Evolutionary conservation across 2,113 vertebrate species (phyloP).

Genomic region (Perca fluviatilis): DNA sequence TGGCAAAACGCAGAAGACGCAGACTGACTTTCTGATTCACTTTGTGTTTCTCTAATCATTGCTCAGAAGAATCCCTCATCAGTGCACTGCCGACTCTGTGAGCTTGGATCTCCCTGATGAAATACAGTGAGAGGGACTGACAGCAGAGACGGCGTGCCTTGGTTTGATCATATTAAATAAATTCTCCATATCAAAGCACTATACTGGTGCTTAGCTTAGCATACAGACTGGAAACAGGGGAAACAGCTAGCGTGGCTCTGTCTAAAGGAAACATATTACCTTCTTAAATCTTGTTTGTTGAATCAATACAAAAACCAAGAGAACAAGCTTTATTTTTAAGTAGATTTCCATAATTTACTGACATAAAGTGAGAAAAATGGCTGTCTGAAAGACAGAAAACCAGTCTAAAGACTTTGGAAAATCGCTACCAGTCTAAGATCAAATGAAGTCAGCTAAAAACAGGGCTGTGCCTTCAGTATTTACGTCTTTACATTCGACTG

Average conservation of each 20-base stretch:
- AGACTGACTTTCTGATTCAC: conserved; percentile 23
- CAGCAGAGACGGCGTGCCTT: not conserved
- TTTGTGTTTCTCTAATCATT: conserved; percentile 45
- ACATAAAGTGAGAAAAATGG: conserved; percentile 13
- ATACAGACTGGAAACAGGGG: not conserved
- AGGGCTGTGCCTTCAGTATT: not conserved
- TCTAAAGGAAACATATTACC: not conserved
- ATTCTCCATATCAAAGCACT: not conserved
- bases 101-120: not conserved
- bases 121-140: conserved; percentile 8
- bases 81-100: not conserved
- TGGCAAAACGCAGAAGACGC: conserved; percentile 11
- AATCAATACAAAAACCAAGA: not conserved
- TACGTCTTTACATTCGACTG: not conserved
- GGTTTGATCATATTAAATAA: conserved; percentile 34
- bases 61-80: conserved; percentile 15
- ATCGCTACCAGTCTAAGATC: not conserved
- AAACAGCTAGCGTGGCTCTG: not conserved
- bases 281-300: not conserved
- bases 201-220: not conserved
- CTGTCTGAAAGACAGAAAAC: not conserved
- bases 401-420: not conserved
- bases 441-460: not conserved
- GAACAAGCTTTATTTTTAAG: conserved; percentile 4
- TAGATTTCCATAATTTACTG: conserved; percentile 15